phyloP scores from a whole-genome alignment of 1,140 invertebrate genomes.

The Saccostrea echinata region DNA sequence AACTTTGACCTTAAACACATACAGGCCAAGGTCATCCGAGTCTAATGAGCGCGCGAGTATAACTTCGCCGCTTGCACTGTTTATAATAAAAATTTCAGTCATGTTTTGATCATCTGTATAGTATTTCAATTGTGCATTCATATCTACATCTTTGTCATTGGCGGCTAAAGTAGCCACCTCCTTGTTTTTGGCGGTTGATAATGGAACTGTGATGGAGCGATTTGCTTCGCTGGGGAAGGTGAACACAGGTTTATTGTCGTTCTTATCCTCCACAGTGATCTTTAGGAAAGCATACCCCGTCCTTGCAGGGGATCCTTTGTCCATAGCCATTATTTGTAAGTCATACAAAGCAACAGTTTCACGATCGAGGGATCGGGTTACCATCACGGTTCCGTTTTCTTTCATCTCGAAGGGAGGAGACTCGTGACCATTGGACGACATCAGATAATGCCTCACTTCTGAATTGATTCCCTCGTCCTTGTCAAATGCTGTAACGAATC shows the following conservation, averaged over 20 bases:
- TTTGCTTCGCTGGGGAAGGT: slow-evolving; percentile 62
- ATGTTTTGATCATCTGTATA: slow-evolving; percentile 64
- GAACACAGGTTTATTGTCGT: slow-evolving; percentile 68
- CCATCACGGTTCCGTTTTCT: slow-evolving; percentile 56
- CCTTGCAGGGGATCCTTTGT: slow-evolving; percentile 61
- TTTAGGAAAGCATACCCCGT: slow-evolving; percentile 54
- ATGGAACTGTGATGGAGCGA: slow-evolving; percentile 54
- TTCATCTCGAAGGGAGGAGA: slow-evolving; percentile 42
- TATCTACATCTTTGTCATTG: slow-evolving; percentile 60
- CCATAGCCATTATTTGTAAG: slow-evolving; percentile 65
- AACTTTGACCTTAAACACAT: slow-evolving; percentile 62
- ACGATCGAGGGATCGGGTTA: slow-evolving; percentile 62
- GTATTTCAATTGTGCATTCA: slow-evolving; percentile 64
- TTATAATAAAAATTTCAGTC: slow-evolving; percentile 62
- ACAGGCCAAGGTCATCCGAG: slow-evolving; percentile 57
- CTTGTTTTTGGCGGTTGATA: slow-evolving; percentile 37
- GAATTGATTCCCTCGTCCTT: slow-evolving; percentile 42
- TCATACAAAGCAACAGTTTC: slow-evolving; percentile 59
- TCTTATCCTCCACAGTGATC: slow-evolving; percentile 64
- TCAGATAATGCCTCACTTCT: slow-evolving; percentile 44
- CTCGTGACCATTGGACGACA: not conserved
- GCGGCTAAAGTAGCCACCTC: slow-evolving; percentile 52
- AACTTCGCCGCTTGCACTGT: slow-evolving; percentile 63
- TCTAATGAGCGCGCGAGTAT: slow-evolving; percentile 48
- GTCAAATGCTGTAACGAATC: slow-evolving; percentile 45